Evolutionary conservation across 2,888 invertebrate genomes (phyloP), one percentile per base, ranked within the genome.

Genomic region (Mythimna ferrago): DNA sequence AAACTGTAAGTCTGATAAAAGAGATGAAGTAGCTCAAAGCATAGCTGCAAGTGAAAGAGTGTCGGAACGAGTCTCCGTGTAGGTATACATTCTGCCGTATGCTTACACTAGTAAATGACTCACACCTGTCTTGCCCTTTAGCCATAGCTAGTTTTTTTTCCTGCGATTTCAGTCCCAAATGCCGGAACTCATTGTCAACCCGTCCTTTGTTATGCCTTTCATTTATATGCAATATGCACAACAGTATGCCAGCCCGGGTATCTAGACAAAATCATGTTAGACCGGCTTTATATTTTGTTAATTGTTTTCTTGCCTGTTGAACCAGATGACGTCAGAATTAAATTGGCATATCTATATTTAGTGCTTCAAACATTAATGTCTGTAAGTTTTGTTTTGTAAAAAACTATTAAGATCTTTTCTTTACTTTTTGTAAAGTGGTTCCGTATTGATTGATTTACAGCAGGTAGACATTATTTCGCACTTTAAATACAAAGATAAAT

Each of bases 351-450:
- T 60, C 54, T 64, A 64, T 76, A 72, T 61, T 79, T 54, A 79
- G 60, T 60, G 26, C 14, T 79, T 21, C n/a, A 41, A 72, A 48
- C 63, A 72, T 60, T 72, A 71, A 78, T 57, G 53, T 58, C 26
- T 53, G 44, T 19, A n/a, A 9, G 14, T 38, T 54, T 7, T 32
- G 16, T 72, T 26, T 53, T 73, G 48, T 14, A 14, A 16, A 21
- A 14, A 21, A 56, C 60, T 44, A 16, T 21, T n/a, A 35, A 38
- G 66, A 48, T 32, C 11, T 56, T 60, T 21, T 48, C 53, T 48
- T 78, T 56, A 65, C 51, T 32, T 62, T 32, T 62, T 54, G 21
- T 53, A 21, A 63, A 80, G 66, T 63, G 66, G 74, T 77, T 77
- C 74, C 74, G 62, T 66, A 53, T 38, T 66, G 56, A 74, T 61